phyloP scores from a whole-genome alignment of 2,113 vertebrate genomes.

The Dromiciops gliroides region DNA sequence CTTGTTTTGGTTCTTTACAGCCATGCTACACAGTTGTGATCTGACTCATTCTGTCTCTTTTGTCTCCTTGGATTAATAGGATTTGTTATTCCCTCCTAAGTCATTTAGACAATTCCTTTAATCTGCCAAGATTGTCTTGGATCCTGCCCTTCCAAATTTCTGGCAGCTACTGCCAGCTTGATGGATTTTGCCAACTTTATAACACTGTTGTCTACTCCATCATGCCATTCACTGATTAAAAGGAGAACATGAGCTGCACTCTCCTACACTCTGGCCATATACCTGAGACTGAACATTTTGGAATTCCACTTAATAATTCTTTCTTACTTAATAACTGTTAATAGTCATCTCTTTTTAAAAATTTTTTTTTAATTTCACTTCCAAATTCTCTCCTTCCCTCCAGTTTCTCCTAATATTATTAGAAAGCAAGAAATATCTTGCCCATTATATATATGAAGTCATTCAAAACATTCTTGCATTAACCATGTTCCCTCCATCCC shows the following conservation, averaged over 20 bases:
- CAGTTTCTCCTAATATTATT: not conserved
- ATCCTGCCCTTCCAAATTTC: not conserved
- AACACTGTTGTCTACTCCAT: not conserved
- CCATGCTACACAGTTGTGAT: not conserved
- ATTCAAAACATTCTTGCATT: not conserved
- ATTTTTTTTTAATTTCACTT: not conserved
- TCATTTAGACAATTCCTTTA: not conserved
- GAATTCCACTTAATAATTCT: not conserved
- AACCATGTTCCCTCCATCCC: not conserved
- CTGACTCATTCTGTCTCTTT: not conserved
- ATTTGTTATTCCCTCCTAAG: not conserved
- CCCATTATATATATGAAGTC: not conserved
- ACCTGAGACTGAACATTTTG: not conserved
- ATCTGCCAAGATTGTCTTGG: not conserved
- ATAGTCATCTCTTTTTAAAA: not conserved
- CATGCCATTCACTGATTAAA: not conserved
- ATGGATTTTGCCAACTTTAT: not conserved
- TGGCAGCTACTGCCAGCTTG: not conserved
- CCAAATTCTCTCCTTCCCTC: not conserved
- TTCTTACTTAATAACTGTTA: not conserved
- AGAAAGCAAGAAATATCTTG: not conserved
- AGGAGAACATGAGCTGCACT: not conserved
- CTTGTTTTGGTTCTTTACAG: not conserved
- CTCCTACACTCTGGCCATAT: not conserved
- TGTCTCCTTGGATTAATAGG: not conserved